A percentile compares a stretch with the other conserved stretches of the same genome.
These are phyloP conservation scores for Merops nubicus DNA, from an alignment of 2,113 vertebrate genomes.

Conservation along the genomic window DNA sequence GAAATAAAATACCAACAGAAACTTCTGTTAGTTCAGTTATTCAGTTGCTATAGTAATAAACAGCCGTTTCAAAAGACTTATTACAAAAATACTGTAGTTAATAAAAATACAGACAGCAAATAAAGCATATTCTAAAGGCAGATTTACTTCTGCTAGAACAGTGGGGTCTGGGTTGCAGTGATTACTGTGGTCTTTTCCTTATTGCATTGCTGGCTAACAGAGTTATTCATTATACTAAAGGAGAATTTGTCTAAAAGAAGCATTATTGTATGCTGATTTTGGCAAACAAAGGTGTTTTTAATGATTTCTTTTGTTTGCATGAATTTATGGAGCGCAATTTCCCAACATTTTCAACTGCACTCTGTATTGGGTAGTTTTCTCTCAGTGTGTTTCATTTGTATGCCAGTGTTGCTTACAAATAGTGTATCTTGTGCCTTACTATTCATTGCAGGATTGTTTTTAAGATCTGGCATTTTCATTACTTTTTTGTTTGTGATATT, in stretches of 20 bases:
- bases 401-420: neutral
- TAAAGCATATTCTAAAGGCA: neutral
- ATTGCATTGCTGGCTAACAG: neutral
- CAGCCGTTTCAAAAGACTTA: neutral
- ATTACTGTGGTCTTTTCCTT: neutral
- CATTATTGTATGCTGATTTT: neutral
- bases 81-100: neutral
- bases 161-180: neutral
- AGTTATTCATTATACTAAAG: neutral
- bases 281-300: neutral
- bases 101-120: neutral
- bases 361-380: neutral
- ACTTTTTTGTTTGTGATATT: neutral
- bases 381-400: neutral
- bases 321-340: neutral
- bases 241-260: neutral
- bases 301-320: neutral
- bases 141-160: neutral
- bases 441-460: neutral
- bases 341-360: neutral
- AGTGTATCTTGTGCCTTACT: neutral
- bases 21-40: neutral
- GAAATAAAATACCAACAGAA: neutral
- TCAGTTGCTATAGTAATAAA: neutral
- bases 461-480: constrained; percentile 2